Evolutionary conservation across 92 coral and sea anemone species (phyloP).

Genomic region (Zoanthus sociatus): DNA sequence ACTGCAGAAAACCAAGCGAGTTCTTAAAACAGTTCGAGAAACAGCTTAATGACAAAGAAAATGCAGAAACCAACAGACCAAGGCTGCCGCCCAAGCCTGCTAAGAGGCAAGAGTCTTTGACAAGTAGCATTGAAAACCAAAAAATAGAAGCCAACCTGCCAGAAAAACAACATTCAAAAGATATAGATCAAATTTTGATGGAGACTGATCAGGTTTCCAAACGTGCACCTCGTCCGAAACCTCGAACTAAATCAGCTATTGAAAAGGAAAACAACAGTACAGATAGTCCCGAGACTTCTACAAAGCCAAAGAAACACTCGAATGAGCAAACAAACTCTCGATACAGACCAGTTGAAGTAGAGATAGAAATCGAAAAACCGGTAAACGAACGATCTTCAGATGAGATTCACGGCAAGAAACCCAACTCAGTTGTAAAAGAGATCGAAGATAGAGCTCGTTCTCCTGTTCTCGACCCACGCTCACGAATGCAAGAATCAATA

Average conservation of each 20-base stretch:
- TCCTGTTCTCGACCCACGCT: background rate
- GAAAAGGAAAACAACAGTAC: background rate
- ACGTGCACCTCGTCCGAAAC: constrained; percentile 22
- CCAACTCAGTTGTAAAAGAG: constrained; percentile 39
- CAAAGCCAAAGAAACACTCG: background rate
- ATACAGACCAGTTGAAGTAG: background rate
- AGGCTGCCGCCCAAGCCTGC: constrained; percentile 6
- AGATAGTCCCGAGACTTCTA: background rate
- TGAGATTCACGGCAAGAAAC: constrained; percentile 11
- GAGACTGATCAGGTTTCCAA: constrained; percentile 3
- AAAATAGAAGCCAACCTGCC: background rate
- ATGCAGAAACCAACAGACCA: constrained; percentile 34
- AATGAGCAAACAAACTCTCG: constrained; percentile 15
- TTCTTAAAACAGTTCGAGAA: constrained; percentile 75
- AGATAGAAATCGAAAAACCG: constrained; percentile 15
- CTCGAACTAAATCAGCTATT: background rate
- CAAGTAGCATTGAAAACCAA: background rate
- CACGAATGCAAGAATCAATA: background rate
- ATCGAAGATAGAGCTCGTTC: constrained; percentile 4
- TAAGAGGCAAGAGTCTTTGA: background rate
- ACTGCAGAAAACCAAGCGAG: constrained; percentile 64
- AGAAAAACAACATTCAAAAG: background rate
- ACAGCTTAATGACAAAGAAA: constrained; percentile 32
- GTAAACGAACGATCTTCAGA: background rate
- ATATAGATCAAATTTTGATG: background rate